Base-by-base conservation (phyloP, 2,888 invertebrate genomes). In the Cloeon dipterum region DNA sequence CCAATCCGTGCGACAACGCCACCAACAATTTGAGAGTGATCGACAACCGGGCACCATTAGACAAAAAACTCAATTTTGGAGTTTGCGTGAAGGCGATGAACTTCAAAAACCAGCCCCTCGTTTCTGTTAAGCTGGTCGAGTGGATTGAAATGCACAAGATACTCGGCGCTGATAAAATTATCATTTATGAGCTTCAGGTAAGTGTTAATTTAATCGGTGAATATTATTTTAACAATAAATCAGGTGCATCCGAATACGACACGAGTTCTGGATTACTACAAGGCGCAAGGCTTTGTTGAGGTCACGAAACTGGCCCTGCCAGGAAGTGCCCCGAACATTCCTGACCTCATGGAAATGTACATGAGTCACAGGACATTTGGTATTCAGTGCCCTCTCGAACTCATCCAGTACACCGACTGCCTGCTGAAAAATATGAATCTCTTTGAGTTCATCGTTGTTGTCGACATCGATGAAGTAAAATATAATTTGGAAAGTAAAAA, bases 341-440 rank as follows among this genome's bases (percentile, higher is more conserved):
- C 52, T 5, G 40, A 42, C n/a, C 42, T 51, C 45, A 49, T 35
- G 35, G n/a, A n/a, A n/a, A n/a, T n/a, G n/a, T 36, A 59, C 47
- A 36, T 59, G 50, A 40, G 50, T 58, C 47, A 40, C 45, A 47
- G 5, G 57, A 56, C 43, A 41, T 53, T 14, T 54, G 51, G 35
- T n/a, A 54, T 56, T 41, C 61, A 61, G 46, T 46, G 60, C 3
- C 48, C 57, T 23, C 55, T 56, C 39, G 61, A 61, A 42, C 43
- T 61, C n/a, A 51, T 61, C 29, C 56, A 59, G 3, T 61, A 60
- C 47, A 61, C 61, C 42, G 61, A 62, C 43, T 61, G 61, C 41
- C 49, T 61, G 32, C 58, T 59, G 44, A 45, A 49, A 41, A 52
- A 58, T 43, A 46, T 58, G 38, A 46, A 54, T 38, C 46, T 47